phyloP scores from a whole-genome alignment of 2,113 vertebrate genomes.

The Pomatorhinus ruficollis region DNA sequence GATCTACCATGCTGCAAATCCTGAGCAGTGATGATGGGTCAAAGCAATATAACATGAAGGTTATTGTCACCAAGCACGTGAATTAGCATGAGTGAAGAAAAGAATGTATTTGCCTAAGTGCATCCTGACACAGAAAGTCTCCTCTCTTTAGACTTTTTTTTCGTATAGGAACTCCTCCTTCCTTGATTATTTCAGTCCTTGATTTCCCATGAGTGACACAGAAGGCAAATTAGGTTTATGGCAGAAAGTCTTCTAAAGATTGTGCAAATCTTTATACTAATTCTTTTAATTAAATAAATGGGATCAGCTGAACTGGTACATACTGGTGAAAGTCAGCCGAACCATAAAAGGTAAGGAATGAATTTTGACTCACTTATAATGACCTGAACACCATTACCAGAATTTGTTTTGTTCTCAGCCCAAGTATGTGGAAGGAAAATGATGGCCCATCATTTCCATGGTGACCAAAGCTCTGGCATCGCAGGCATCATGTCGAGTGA shows the following conservation, averaged over 20 bases:
- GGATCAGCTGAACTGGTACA: not conserved
- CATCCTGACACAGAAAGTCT: constrained; percentile 48
- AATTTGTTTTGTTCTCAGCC: not conserved
- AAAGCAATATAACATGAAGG: constrained; percentile 37
- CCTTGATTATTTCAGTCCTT: constrained; percentile 65
- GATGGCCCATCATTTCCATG: not conserved
- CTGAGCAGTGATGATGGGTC: not conserved
- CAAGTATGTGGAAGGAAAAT: not conserved
- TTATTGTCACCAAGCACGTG: not conserved
- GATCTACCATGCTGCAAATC: not conserved
- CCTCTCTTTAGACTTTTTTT: constrained; percentile 37
- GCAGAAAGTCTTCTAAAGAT: constrained; percentile 15
- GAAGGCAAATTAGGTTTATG: constrained; percentile 61
- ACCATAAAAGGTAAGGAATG: not conserved
- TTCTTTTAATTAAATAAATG: not conserved
- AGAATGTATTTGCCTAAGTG: constrained; percentile 49
- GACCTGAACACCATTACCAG: not conserved
- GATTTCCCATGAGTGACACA: constrained; percentile 66
- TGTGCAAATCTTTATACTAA: not conserved
- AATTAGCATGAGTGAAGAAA: constrained; percentile 29
- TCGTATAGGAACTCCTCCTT: constrained; percentile 38
- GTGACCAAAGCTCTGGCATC: not conserved
- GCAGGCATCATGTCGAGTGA: accelerated
- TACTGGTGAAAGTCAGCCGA: not conserved
- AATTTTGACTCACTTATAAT: not conserved